These are phyloP conservation scores for Lampris incognitus DNA, from an alignment of 2,113 vertebrate species.

Conservation along the genomic window DNA sequence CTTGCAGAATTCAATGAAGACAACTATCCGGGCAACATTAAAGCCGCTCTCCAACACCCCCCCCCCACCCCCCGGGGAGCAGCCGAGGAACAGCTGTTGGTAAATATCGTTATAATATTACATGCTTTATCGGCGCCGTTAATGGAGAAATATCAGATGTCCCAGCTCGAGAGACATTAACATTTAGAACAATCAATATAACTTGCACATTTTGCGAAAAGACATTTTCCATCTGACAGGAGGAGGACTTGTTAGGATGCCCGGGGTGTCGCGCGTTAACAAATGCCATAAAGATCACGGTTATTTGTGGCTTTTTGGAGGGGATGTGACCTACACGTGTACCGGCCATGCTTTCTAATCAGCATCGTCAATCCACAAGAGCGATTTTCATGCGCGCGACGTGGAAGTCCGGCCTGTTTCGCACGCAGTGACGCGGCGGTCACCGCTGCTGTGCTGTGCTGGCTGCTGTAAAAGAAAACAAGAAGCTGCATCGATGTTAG, in stretches of 20 bases:
- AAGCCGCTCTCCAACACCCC: constrained; percentile 15
- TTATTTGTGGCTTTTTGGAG: constrained; percentile 49
- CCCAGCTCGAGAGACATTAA: constrained; percentile 77
- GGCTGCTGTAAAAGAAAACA: constrained; percentile 11
- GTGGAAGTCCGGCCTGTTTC: background rate
- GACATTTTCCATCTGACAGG: constrained; percentile 69
- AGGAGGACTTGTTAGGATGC: constrained; percentile 48
- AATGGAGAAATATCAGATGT: constrained; percentile 80
- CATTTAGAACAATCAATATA: constrained; percentile 83
- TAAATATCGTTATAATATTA: constrained; percentile 83
- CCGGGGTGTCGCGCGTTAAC: constrained; percentile 59
- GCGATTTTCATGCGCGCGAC: constrained; percentile 25
- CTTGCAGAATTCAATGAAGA: constrained; percentile 73
- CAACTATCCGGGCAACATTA: constrained; percentile 60
- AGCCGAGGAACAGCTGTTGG: constrained; percentile 78
- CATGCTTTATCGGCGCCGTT: constrained; percentile 76
- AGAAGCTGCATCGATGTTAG: constrained; percentile 29
- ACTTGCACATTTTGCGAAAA: constrained; percentile 73
- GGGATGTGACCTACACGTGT: constrained; percentile 26
- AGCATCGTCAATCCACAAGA: constrained; percentile 23
- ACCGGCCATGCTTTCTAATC: constrained; percentile 38
- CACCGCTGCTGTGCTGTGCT: too few relatives aligned
- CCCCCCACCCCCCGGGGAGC: constrained; percentile 56
- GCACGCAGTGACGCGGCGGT: too few relatives aligned
- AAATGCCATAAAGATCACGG: constrained; percentile 51